These are phyloP conservation scores for Diplodus puntazzo DNA, from an alignment of 2,797 vertebrate genomes.

Conservation along the genomic window DNA sequence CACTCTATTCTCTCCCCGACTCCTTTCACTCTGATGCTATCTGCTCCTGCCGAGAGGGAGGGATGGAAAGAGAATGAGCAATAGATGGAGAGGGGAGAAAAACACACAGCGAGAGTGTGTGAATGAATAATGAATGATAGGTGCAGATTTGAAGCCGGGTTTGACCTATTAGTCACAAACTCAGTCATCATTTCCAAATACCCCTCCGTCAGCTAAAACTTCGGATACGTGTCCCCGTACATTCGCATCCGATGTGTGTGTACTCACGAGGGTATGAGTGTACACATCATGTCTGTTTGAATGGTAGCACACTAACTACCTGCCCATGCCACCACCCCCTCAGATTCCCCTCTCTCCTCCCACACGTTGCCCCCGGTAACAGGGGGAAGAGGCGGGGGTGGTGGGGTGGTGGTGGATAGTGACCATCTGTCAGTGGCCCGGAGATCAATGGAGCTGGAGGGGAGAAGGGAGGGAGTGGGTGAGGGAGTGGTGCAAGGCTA, in stretches of 20 bases:
- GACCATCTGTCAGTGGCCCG: slow-evolving; percentile 84
- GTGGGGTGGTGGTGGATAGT: slow-evolving; percentile 48
- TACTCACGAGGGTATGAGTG: not conserved
- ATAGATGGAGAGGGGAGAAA: slow-evolving; percentile 29
- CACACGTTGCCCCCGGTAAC: slow-evolving; percentile 75
- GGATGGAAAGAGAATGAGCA: slow-evolving; percentile 38
- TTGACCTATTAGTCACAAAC: slow-evolving; percentile 50
- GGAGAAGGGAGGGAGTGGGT: slow-evolving; percentile 29
- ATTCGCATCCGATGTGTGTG: not conserved
- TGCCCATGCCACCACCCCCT: slow-evolving; percentile 60
- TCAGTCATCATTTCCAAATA: slow-evolving; percentile 29
- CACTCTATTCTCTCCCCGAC: slow-evolving; percentile 24
- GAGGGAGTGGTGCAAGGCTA: slow-evolving; percentile 73
- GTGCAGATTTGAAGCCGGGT: slow-evolving; percentile 45
- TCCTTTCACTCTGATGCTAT: slow-evolving; percentile 50
- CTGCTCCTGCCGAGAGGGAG: slow-evolving; percentile 32
- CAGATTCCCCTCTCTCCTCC: slow-evolving; percentile 60
- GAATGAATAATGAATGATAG: slow-evolving; percentile 56
- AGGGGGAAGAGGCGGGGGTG: slow-evolving; percentile 27
- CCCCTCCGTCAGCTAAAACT: slow-evolving; percentile 30
- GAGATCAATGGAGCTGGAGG: slow-evolving; percentile 80
- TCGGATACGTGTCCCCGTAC: not conserved
- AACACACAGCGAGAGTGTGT: not conserved
- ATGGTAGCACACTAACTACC: slow-evolving; percentile 57
- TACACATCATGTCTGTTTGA: not conserved